Evolutionary conservation across 2,113 vertebrate genomes (phyloP).

Genomic region (Peromyscus maniculatus): DNA sequence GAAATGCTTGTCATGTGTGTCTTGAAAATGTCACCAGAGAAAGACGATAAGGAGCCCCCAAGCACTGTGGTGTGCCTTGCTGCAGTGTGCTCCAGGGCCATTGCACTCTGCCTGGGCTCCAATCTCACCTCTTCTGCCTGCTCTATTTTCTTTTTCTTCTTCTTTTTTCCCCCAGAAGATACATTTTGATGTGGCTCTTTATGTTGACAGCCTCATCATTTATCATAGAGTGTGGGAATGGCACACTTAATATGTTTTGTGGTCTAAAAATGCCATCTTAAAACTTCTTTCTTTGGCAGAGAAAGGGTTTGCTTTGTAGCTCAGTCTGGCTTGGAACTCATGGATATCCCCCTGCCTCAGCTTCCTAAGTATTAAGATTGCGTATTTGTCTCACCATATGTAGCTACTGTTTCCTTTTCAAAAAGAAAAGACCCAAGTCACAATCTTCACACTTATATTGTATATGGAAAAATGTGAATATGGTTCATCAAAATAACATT

Average conservation of each 20-base stretch:
- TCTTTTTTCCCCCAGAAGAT: not conserved
- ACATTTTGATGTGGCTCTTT: not conserved
- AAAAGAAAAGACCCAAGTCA: not conserved
- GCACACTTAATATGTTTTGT: not conserved
- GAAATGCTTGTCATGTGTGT: not conserved
- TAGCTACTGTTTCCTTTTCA: not conserved
- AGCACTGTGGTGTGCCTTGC: fast-evolving
- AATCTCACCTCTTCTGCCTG: not conserved
- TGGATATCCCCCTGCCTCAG: not conserved
- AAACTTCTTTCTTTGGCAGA: not conserved
- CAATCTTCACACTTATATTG: not conserved
- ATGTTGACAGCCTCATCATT: not conserved
- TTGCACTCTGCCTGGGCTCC: not conserved
- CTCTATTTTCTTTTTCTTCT: not conserved
- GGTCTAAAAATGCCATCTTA: not conserved
- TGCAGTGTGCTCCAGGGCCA: fast-evolving
- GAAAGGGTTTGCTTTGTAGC: not conserved
- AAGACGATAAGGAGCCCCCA: not conserved
- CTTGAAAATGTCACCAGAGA: not conserved
- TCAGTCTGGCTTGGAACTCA: not conserved
- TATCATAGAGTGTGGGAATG: not conserved
- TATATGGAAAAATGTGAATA: not conserved
- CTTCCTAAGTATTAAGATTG: not conserved
- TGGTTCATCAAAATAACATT: not conserved
- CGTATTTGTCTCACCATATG: not conserved